Evolutionary conservation across 1,140 invertebrate genomes (phyloP).

Genomic region (Anastrepha ludens): DNA sequence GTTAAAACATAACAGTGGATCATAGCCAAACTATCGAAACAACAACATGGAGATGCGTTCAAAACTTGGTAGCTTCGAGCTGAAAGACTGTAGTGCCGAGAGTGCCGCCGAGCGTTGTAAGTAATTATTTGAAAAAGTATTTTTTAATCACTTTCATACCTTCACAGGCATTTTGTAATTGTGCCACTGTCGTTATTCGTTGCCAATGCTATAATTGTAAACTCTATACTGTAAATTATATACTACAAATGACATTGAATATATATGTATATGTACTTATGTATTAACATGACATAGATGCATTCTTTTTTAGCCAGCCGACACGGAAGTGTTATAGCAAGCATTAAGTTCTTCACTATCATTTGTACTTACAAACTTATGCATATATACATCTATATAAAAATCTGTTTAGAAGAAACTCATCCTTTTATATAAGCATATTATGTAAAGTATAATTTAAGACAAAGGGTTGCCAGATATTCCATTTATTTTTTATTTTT

Average conservation of each 20-base stretch:
- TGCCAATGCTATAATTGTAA: neutral
- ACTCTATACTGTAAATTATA: neutral
- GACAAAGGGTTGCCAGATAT: neutral
- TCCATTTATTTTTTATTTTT: neutral
- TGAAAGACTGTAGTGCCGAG: slow-evolving; percentile 38
- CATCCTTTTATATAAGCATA: neutral
- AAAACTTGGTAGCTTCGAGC: slow-evolving; percentile 39
- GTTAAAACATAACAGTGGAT: no score
- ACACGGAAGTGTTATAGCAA: slow-evolving; percentile 26
- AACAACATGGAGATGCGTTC: slow-evolving; percentile 40
- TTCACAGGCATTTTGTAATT: slow-evolving; percentile 14
- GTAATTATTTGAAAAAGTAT: neutral
- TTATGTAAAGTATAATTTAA: neutral
- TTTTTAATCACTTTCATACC: slow-evolving; percentile 29
- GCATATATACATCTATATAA: no score
- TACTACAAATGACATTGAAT: slow-evolving; percentile 24
- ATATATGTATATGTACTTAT: neutral
- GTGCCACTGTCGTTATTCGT: neutral
- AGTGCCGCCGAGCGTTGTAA: slow-evolving; percentile 41
- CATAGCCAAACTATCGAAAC: no score
- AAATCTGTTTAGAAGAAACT: no score
- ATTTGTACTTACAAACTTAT: neutral
- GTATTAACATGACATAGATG: neutral
- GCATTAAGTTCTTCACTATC: slow-evolving; percentile 11
- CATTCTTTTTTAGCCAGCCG: slow-evolving; percentile 14